Evolutionary conservation across 1,140 invertebrate genomes (phyloP).

Genomic region (Drosophila setifemur): DNA sequence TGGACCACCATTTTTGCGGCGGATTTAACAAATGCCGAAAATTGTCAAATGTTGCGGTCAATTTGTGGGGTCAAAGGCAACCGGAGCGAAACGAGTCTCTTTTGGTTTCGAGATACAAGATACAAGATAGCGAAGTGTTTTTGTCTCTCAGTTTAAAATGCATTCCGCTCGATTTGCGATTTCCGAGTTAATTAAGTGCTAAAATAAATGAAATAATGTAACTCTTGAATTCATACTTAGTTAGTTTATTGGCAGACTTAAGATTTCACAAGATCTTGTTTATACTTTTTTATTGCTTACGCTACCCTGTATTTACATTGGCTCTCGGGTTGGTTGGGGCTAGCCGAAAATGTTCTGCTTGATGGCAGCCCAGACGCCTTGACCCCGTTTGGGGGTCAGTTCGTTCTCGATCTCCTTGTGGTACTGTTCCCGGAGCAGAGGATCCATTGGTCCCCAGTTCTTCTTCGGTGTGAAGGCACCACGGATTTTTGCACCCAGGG

Average conservation of each 20-base stretch:
- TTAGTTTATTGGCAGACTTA: conserved; percentile 62
- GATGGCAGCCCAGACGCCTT: conserved; percentile 64
- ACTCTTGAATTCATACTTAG: conserved; percentile 7
- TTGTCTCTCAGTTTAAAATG: too few species aligned
- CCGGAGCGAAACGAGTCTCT: conserved; percentile 15
- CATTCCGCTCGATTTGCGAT: too few species aligned
- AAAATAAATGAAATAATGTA: too few species aligned
- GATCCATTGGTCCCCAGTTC: conserved; percentile 84
- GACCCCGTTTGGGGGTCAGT: conserved; percentile 33
- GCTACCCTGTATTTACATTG: conserved; percentile 9
- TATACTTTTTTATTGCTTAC: conserved; percentile 17
- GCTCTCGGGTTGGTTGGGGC: not conserved
- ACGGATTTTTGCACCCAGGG: conserved; percentile 82
- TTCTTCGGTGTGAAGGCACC: conserved; percentile 82
- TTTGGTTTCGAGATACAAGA: not conserved
- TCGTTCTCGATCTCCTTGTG: conserved; percentile 70
- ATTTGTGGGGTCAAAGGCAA: conserved; percentile 51
- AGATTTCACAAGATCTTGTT: conserved; percentile 17
- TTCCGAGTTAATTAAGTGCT: too few species aligned
- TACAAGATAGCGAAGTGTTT: too few species aligned
- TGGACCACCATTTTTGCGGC: conserved; percentile 15
- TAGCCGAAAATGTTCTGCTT: conserved; percentile 70
- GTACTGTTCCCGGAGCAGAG: conserved; percentile 70
- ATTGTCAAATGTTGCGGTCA: conserved; percentile 70
- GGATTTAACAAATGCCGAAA: conserved; percentile 60